Base-by-base conservation (phyloP, 2,797 vertebrate species). In the Bryconaethiops microstoma region DNA sequence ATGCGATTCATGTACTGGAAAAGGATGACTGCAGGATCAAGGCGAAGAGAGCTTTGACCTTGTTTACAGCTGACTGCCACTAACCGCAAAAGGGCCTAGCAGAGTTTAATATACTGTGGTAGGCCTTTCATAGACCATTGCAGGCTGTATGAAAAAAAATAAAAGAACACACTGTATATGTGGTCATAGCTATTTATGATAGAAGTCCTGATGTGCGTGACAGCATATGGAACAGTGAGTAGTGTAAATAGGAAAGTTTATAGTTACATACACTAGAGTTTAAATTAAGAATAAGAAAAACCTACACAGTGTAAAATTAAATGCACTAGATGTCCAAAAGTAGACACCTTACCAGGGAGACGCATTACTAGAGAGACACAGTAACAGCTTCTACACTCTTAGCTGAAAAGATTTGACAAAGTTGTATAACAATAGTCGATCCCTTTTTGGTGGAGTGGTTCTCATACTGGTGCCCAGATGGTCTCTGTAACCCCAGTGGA, bases 1-100 rank as follows among this genome's bases (percentile, higher is more conserved):
- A 82, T 81, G 64, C 72, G 84, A 85, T 85, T 85, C 81, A 79
- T 88, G 82, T 83, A 78, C 62, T 83, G 84, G 70, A 85, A 82
- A 80, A 80, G 57, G 65, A 80, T 45, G 68, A 79, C 23, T 79
- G 63, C 52, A 76, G 73, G 52, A 79, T 79, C 62, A 42, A 82
- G 59, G 79, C 68, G 63, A 65, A 60, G 45, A 35, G 62, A 77
- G 74, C 70, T 57, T 80, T 86, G 84, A 82, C 83, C 79, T 83
- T 83, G 65, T 82, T 83, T 82, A 83, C 81, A 77, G 54, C 48
- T 35, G 76, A 72, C 79, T 77, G 59, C 77, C 42, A 48, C 65
- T 70, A 74, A 80, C 65, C 64, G 74, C 72, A 64, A 42, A 76
- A 69, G 54, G 87, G 76, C 50, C 69, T 29, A 29, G 45, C 6